Base-by-base conservation (phyloP, 2,113 vertebrate genomes). In the Burhinus bistriatus region DNA sequence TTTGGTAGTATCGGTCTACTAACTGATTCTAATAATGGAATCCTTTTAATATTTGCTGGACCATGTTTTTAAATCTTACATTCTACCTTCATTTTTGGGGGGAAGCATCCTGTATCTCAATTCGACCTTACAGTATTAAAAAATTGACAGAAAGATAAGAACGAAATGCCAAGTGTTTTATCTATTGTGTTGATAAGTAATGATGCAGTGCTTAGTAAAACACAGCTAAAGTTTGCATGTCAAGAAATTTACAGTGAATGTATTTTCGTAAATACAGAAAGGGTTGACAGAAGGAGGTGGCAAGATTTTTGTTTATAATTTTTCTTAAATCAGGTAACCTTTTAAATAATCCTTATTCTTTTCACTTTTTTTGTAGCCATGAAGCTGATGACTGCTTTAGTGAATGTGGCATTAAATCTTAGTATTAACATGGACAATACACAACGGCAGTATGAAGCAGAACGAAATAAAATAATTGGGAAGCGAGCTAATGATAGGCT, bases 401-500 rank as follows among this genome's bases (percentile, higher is more conserved):
- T 99, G 98, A 99, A 99, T 94, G 99, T 99, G 98, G 99, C 99
- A 92, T 98, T 99, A 95, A 99, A 99, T 98, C 98, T 99, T 94
- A 99, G 99, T 98, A 99, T 99, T 97, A 99, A 99, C 98, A 99
- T 99, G 99, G 99, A 99, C 98, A 99, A 99, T 94, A 99, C 99
- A 34, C 99, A 99, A 96, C 98, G 99, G 83, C 99, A 99, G 58
- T 99, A 99, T 55, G 99, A 99, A 96, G 98, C 99, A 52, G 99
- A 99, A 96, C 98, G 99, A 91, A 99, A 99, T 97, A 99, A 99
- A 98, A 99, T 99, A 52, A 99, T 99, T 85, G 99, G 99, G 89
- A 99, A 99, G 97, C 97, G 99, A 97, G 99, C 99, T 55, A 99
- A 99, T 64, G 99, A 99, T 92, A 98, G 99, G 40, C 98, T 99